Evolutionary conservation across 2,113 vertebrate species (phyloP).

Genomic region (Clarias magur): DNA sequence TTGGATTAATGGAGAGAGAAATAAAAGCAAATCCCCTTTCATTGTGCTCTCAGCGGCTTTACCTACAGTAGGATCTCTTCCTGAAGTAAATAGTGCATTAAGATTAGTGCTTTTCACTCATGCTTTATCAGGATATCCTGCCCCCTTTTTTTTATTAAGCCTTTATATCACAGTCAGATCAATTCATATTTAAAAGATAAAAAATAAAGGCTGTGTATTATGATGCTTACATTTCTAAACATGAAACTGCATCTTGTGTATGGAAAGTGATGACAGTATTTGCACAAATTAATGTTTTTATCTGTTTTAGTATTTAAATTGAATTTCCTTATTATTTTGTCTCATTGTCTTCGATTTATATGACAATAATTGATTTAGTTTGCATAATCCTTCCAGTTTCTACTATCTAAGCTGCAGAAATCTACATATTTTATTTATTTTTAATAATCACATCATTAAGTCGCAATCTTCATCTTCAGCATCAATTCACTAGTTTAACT

Average conservation of each 20-base stretch:
- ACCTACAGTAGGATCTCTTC: constrained; percentile 30
- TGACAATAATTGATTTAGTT: neutral
- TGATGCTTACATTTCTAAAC: neutral
- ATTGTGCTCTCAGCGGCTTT: constrained; percentile 46
- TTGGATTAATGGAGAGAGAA: constrained; percentile 46
- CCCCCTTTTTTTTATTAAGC: too few relatives aligned
- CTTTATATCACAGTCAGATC: neutral
- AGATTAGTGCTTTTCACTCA: constrained; percentile 3
- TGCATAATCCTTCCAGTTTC: neutral
- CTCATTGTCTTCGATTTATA: neutral
- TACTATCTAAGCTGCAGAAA: neutral
- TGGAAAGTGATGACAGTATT: neutral
- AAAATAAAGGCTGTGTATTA: neutral
- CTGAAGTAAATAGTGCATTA: constrained; percentile 23
- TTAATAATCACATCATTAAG: neutral
- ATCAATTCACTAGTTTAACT: neutral
- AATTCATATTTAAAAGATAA: neutral
- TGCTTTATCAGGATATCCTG: neutral
- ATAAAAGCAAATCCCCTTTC: constrained; percentile 49
- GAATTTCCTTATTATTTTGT: neutral
- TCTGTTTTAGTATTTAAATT: neutral
- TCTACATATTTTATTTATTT: neutral
- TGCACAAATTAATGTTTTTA: neutral
- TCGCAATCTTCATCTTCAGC: neutral
- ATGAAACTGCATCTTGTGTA: too few relatives aligned